Evolutionary conservation across 2,113 vertebrate species (phyloP).

Genomic region (Elephas maximus): DNA sequence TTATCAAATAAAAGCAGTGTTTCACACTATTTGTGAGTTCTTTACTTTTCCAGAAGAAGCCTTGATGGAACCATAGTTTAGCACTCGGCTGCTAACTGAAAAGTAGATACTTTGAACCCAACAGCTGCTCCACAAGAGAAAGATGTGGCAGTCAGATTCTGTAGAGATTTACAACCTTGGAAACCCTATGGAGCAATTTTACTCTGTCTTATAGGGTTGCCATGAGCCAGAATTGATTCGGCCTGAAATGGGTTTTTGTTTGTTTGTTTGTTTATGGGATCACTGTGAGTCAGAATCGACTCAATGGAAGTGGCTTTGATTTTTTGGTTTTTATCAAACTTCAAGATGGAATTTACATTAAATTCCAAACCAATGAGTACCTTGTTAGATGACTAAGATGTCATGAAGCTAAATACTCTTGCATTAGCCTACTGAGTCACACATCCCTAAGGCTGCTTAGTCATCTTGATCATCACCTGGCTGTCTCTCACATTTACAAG

Average conservation of each 20-base stretch:
- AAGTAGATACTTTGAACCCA: not conserved
- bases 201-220: not conserved
- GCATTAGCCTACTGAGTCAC: conserved; percentile 72
- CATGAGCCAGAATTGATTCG: not conserved
- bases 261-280: not conserved
- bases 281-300: not conserved
- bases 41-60: conserved; percentile 59
- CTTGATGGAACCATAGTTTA: not conserved
- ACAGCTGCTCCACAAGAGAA: not conserved
- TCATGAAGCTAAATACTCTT: conserved; percentile 56
- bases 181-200: not conserved
- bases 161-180: not conserved
- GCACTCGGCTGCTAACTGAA: not conserved
- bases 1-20: conserved; percentile 62
- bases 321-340: not conserved
- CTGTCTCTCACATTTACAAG: conserved; percentile 64
- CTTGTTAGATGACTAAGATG: conserved; percentile 76
- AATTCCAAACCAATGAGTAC: conserved; percentile 47
- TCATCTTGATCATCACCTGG: conserved; percentile 60
- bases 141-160: not conserved
- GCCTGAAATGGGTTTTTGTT: too few species aligned
- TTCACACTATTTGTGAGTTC: conserved; percentile 58
- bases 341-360: too few species aligned
- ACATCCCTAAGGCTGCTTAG: conserved; percentile 60
- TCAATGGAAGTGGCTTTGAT: not conserved